Conservation (phyloP, 2,113 vertebrate species). For the Ptyas mucosa region DNA sequence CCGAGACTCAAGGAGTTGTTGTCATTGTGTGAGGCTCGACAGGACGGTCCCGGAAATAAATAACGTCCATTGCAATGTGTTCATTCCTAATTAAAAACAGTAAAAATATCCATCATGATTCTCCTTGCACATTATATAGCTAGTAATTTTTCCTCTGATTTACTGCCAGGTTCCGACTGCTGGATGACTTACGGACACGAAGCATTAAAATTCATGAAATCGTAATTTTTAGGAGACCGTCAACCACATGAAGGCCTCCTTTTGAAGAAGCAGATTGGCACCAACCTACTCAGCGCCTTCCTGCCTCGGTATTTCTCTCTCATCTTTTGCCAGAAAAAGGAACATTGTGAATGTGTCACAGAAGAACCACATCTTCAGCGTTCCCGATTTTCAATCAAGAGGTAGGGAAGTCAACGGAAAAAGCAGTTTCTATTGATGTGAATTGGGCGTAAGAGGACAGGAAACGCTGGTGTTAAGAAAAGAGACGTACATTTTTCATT, state of each 20-base stretch:
- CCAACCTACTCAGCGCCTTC: neutral
- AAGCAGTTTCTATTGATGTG: too few species aligned
- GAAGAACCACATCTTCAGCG: rapidly evolving
- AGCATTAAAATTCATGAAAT: neutral
- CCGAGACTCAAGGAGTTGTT: neutral
- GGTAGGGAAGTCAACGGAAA: neutral
- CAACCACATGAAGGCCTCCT: neutral
- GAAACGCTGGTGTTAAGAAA: too few species aligned
- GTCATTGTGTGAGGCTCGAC: neutral
- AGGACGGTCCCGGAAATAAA: neutral
- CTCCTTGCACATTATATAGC: neutral
- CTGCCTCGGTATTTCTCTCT: neutral
- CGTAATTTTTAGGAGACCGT: neutral
- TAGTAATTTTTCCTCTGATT: neutral
- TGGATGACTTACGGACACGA: neutral
- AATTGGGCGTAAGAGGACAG: neutral
- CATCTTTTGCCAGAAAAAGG: too few species aligned
- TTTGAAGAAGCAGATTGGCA: neutral
- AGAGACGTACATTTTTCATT: neutral
- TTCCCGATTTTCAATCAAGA: neutral
- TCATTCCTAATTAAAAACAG: neutral
- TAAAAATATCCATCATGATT: neutral
- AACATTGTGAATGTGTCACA: neutral
- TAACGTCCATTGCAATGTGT: neutral
- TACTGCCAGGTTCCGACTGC: neutral